Evolutionary conservation across 92 coral and sea anemone species (phyloP), one percentile per base, ranked within the genome.

Genomic region (Siderastrea siderea): DNA sequence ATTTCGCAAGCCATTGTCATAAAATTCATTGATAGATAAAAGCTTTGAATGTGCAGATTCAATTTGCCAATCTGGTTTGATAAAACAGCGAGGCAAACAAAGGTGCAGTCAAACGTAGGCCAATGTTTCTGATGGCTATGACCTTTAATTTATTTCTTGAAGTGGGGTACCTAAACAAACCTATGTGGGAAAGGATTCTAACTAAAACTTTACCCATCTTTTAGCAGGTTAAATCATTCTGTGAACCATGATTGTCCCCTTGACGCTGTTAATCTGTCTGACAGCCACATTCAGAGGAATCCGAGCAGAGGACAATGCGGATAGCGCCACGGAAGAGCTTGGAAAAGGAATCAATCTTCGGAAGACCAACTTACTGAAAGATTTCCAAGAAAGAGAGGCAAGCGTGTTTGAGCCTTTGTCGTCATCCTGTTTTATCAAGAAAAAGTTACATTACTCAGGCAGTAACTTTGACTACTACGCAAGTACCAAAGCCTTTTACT

Each of bases 401-500:
- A 38, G n/a, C 48, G 13, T 77, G 45, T 77, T 77, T 26, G 81
- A 77, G n/a, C 19, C 46, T 77, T 61, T 77, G 15, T 48, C 81
- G 17, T 10, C 48, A 15, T 3, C 49, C 3, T 87, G 90, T 65
- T 38, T 38, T 2, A 2, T 54, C 2, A 80, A 47, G 58, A 19
- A 78, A 12, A 7, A 59, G 51, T 46, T 46, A 8, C 53, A 81
- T 8, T 45, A 68, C 8, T 7, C 70, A 11, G 47, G 17, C 16
- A 83, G 69, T 14, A 76, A 61, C 11, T 79, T 74, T 48, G 50
- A 74, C 3, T 89, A 69, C 58, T 83, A 83, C 68, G 11, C 49
- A 47, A 75, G 26, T 55, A 89, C 88, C 2, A 68, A 47, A 65
- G 1, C 72, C 44, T 77, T 89, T 55, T 83, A 70, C 53, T 82